These are phyloP conservation scores for Actenoides lindsayi DNA, from an alignment of 2,113 vertebrate species.

Conservation along the genomic window DNA sequence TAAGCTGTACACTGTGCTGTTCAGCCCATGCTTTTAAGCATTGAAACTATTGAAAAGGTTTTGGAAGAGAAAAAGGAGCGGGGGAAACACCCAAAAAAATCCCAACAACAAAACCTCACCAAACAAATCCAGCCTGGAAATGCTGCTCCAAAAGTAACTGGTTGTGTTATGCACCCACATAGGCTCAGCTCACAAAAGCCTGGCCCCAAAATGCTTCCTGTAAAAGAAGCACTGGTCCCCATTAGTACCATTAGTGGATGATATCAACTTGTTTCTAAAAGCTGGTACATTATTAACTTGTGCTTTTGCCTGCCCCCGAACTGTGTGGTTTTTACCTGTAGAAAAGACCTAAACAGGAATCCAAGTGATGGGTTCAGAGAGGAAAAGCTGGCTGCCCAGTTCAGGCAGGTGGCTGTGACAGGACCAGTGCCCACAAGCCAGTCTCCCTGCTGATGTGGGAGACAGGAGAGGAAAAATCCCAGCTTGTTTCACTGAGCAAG, in stretches of 20 bases:
- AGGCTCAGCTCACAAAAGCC: background rate
- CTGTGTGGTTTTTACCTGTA: background rate
- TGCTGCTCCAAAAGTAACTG: background rate
- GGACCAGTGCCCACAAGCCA: background rate
- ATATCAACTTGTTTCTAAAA: background rate
- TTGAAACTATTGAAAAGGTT: background rate
- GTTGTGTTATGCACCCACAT: background rate
- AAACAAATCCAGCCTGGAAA: background rate
- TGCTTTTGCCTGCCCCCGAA: background rate
- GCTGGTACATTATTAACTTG: background rate
- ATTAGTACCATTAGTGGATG: background rate
- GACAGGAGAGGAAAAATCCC: background rate
- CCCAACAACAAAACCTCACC: background rate
- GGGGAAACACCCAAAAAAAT: background rate
- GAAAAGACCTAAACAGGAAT: background rate
- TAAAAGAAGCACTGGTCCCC: background rate
- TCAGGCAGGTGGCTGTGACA: accelerated
- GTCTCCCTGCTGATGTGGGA: background rate
- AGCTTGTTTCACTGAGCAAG: background rate
- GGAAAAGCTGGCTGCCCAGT: background rate
- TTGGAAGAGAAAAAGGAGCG: background rate
- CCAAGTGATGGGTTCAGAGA: background rate
- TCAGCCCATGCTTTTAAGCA: background rate
- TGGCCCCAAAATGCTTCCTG: background rate
- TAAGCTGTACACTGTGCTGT: background rate